Evolutionary conservation across 2,797 vertebrate species (phyloP).

Genomic region (Myripristis murdjan): DNA sequence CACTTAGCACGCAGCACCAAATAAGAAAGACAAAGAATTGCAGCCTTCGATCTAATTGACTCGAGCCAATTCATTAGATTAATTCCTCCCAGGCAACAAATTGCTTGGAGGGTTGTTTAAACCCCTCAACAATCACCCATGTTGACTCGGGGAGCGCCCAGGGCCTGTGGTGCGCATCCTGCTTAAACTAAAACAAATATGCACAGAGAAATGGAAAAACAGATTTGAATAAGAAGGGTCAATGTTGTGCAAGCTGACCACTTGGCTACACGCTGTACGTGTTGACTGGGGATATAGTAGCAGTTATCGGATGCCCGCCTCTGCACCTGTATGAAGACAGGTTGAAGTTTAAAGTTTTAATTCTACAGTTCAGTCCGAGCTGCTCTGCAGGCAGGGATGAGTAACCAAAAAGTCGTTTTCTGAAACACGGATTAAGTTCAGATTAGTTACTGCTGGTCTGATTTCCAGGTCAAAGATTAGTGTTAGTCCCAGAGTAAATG

Average conservation of each 20-base stretch:
- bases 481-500: too few species aligned
- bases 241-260: slow-evolving; percentile 13
- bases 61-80: slow-evolving; percentile 80
- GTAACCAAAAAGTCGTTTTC: too few species aligned
- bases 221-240: slow-evolving; percentile 33
- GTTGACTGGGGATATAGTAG: slow-evolving; percentile 15
- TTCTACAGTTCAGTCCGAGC: slow-evolving; percentile 1
- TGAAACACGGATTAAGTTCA: too few species aligned
- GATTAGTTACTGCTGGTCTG: too few species aligned
- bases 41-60: slow-evolving; percentile 79
- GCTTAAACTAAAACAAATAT: slow-evolving; percentile 60
- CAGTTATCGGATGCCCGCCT: background rate
- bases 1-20: slow-evolving; percentile 65
- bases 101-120: slow-evolving; percentile 83
- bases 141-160: slow-evolving; percentile 60
- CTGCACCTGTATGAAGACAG: background rate
- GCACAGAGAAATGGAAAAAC: slow-evolving; percentile 38
- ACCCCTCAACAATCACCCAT: slow-evolving; percentile 81
- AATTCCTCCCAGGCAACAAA: slow-evolving; percentile 78
- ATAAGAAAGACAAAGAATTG: slow-evolving; percentile 73
- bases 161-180: slow-evolving; percentile 33
- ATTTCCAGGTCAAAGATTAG: too few species aligned
- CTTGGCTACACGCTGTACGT: slow-evolving; percentile 6
- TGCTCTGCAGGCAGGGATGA: background rate
- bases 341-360: too few species aligned